These are phyloP conservation scores for Dorcus hopei DNA, from an alignment of 2,888 invertebrate species.

Conservation along the genomic window DNA sequence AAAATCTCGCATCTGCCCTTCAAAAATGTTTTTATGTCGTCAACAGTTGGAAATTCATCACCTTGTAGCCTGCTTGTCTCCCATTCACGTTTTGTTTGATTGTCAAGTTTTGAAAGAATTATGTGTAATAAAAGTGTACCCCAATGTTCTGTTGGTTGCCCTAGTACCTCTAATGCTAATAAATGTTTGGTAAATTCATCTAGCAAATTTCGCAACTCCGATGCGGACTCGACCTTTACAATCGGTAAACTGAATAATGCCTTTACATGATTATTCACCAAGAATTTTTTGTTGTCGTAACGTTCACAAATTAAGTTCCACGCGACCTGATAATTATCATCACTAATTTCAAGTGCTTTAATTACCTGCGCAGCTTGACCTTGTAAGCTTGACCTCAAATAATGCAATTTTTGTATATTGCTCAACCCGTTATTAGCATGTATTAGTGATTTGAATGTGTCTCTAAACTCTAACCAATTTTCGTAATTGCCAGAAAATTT, in stretches of 20 bases:
- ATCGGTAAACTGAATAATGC: constrained; percentile 7
- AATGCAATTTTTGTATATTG: no score
- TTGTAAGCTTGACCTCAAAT: constrained; percentile 9
- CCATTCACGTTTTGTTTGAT: neutral
- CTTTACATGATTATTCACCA: constrained; percentile 15
- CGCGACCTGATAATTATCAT: constrained; percentile 11
- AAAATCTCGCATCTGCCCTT: no score
- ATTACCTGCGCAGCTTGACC: constrained; percentile 13
- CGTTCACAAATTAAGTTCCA: constrained; percentile 12
- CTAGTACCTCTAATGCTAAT: constrained; percentile 9
- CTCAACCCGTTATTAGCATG: neutral
- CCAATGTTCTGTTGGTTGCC: constrained; percentile 13
- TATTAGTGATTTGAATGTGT: constrained; percentile 6
- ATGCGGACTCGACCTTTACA: constrained; percentile 6
- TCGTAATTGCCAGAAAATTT: no score
- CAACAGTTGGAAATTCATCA: no score
- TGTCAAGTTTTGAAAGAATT: neutral
- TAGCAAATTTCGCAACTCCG: constrained; percentile 8
- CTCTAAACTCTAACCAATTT: constrained; percentile 6
- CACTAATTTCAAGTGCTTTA: constrained; percentile 7
- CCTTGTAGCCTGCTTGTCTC: neutral
- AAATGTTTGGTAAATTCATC: neutral
- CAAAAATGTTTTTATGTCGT: no score
- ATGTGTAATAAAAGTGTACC: constrained; percentile 8
- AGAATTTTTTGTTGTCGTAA: constrained; percentile 11